phyloP scores from a whole-genome alignment of 2,888 invertebrate genomes.

The Kryphioiulus occultus region DNA sequence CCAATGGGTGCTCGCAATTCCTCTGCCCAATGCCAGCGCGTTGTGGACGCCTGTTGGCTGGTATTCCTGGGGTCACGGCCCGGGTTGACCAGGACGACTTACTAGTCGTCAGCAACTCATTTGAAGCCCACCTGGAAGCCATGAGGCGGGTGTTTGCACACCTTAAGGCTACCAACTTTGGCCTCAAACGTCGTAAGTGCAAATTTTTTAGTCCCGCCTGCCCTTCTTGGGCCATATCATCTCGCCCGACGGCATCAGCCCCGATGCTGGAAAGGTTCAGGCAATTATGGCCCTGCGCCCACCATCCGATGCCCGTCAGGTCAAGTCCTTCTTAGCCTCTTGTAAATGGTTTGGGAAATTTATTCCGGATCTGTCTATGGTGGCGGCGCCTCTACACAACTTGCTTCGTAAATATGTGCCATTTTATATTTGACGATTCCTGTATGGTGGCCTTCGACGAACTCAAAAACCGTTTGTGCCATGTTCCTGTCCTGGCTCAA shows the following conservation, averaged over 20 bases:
- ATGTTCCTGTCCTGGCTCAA: background rate
- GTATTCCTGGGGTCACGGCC: rapidly evolving
- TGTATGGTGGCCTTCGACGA: background rate
- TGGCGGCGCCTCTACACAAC: background rate
- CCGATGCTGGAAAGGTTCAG: background rate
- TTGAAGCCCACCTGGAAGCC: no score
- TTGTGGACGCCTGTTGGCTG: background rate
- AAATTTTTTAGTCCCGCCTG: background rate
- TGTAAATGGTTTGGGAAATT: background rate
- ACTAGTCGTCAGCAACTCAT: background rate
- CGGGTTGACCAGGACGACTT: background rate
- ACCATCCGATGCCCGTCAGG: background rate
- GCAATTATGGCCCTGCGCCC: background rate
- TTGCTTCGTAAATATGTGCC: background rate
- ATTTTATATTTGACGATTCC: background rate
- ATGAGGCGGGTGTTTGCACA: no score
- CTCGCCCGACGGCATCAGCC: background rate
- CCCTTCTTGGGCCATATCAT: background rate
- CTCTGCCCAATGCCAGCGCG: background rate
- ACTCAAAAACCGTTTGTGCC: background rate
- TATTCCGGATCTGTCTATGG: background rate
- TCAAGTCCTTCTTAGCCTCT: background rate
- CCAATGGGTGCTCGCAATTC: background rate
- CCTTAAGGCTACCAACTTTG: no score
- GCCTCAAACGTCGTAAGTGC: background rate